Conservation (phyloP, 2,113 vertebrate genomes). For the Holacanthus passer region DNA sequence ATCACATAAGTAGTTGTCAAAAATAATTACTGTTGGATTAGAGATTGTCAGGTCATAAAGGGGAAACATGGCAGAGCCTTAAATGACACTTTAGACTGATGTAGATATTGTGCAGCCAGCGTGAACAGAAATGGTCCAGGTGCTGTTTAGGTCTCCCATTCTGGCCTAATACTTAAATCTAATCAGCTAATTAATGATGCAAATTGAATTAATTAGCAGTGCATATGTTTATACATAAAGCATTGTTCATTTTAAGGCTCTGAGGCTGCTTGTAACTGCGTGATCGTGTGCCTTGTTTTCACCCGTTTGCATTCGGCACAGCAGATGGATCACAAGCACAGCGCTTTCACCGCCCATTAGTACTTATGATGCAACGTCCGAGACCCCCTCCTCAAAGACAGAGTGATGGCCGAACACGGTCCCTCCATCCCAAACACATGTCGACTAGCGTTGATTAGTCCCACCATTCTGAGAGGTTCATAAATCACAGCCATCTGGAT, state of each 20-base stretch:
- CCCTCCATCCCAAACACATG: conserved; percentile 71
- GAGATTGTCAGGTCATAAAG: conserved; percentile 22
- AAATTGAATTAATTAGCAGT: background rate
- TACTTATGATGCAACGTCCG: conserved; percentile 24
- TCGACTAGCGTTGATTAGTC: conserved; percentile 66
- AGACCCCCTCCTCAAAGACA: conserved; percentile 43
- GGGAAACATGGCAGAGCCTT: conserved; percentile 29
- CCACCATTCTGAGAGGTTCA: conserved; percentile 57
- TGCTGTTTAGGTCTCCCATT: background rate
- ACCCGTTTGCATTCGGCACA: background rate
- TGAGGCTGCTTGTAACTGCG: background rate
- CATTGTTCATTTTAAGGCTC: background rate
- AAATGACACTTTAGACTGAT: background rate
- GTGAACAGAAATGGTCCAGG: background rate
- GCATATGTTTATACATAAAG: background rate
- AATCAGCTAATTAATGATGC: background rate
- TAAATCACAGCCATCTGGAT: conserved; percentile 76
- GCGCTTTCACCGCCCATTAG: conserved; percentile 28
- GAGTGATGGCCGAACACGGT: conserved; percentile 56
- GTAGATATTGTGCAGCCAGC: background rate
- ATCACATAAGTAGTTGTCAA: conserved; percentile 56
- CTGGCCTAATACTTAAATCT: background rate
- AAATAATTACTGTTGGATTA: conserved; percentile 54
- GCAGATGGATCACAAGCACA: conserved; percentile 18
- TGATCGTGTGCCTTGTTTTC: background rate